Base-by-base conservation (phyloP, 2,888 invertebrate species). In the Malacosoma neustria region DNA sequence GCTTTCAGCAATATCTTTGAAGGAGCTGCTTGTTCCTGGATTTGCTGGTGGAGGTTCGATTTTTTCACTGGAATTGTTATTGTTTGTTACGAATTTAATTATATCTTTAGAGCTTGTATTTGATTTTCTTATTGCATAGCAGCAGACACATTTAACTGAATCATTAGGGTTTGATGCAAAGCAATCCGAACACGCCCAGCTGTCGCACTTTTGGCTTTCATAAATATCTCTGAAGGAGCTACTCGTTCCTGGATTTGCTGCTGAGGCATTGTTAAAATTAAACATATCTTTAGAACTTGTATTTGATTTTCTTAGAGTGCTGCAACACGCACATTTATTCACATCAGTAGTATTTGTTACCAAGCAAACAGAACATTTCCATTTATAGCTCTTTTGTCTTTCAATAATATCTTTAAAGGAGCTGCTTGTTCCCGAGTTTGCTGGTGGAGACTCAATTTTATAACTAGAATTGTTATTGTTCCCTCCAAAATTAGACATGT, bases 181-280 rank as follows among this genome's bases (percentile, higher is more conserved):
- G 41, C 82, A 82, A 43, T 54, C 51, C 1, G 57, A 13, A 44
- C 82, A 82, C 51, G 79, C 72, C 82, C 82, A 82, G 40, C 58
- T 70, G 4, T 61, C 55, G 9, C 45, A 37, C 46, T 55, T 61
- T 41, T 77, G 77, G 3, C 56, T 30, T 46, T 64, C 59, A 0
- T 53, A 38, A 29, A 69, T 47, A 14, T 49, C 57, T 41, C 60
- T 54, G 39, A 70, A 51, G n/a, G n/a, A n/a, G 30, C 46, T 37
- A 15, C 51, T 47, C 41, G 63, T 57, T 35, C 41, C 29, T 15
- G 41, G 37, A 35, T 42, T 37, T 12, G 33, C 13, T 22, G 40
- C 9, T n/a, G 30, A 13, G 14, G 13, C 13, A 12, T 12, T 9
- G 31, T 9, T n/a, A 3, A 13, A n/a, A 14, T 34, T 13, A 30